Percentiles rank a stretch among this genome's conserved stretches.
Evolutionary conservation across 92 coral and sea anemone genomes (phyloP).

Genomic region (Anthopleura xanthogrammica): DNA sequence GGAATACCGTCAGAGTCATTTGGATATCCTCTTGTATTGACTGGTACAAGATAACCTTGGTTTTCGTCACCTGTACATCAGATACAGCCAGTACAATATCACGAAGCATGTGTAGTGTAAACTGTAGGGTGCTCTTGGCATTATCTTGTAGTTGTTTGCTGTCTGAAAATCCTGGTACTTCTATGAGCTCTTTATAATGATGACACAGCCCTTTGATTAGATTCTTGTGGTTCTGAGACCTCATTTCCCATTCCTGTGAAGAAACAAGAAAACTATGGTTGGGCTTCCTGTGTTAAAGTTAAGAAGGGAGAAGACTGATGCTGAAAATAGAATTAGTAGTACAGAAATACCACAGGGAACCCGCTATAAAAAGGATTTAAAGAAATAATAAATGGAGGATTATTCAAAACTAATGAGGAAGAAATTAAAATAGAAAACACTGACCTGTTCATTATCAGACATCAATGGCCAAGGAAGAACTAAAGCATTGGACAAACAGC

Average conservation of each 20-base stretch:
- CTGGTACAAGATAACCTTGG: slow-evolving; percentile 86
- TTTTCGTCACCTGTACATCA: slow-evolving; percentile 93
- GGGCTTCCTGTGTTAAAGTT: neutral
- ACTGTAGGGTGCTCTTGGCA: slow-evolving; percentile 74
- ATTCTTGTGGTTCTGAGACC: slow-evolving; percentile 82
- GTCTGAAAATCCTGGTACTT: slow-evolving; percentile 64
- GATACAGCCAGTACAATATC: slow-evolving; percentile 83
- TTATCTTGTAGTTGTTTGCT: slow-evolving; percentile 79
- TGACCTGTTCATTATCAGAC: slow-evolving; percentile 88
- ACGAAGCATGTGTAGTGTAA: slow-evolving; percentile 70
- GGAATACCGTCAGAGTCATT: slow-evolving; percentile 79
- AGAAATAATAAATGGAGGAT: neutral
- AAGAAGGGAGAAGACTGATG: neutral
- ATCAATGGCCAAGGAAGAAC: slow-evolving; percentile 91
- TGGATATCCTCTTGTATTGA: slow-evolving; percentile 89
- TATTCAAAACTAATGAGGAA: neutral
- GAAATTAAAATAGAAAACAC: neutral
- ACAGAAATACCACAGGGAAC: neutral
- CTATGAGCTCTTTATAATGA: slow-evolving; percentile 70
- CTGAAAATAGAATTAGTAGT: neutral
- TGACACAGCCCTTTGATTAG: slow-evolving; percentile 74
- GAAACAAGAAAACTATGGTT: neutral
- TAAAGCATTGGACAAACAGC: slow-evolving; percentile 88
- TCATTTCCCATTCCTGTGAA: slow-evolving; percentile 89
- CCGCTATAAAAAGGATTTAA: neutral